A percentile compares a stretch with the other conserved stretches of the same genome.
Evolutionary conservation across 2,113 vertebrate genomes (phyloP).

Genomic region (Thermophis baileyi): DNA sequence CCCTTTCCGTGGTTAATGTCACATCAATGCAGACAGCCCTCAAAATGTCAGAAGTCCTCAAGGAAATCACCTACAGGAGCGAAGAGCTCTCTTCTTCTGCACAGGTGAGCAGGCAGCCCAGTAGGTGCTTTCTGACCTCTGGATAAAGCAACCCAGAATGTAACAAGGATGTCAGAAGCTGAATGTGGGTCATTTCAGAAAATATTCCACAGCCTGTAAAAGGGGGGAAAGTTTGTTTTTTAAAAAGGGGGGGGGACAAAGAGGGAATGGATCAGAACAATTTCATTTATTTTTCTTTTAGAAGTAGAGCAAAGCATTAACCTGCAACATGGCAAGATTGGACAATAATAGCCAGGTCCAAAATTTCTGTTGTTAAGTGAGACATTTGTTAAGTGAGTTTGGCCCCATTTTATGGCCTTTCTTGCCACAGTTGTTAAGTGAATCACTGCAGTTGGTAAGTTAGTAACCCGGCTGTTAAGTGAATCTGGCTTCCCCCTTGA

Average conservation of each 20-base stretch:
- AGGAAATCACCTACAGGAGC: conserved; percentile 73
- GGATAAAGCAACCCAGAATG: background rate
- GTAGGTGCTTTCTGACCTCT: background rate
- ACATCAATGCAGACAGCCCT: conserved; percentile 75
- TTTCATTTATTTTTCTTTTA: background rate
- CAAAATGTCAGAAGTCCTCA: conserved; percentile 79
- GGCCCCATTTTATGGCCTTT: no score
- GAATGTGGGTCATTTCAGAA: background rate
- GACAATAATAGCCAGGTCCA: background rate
- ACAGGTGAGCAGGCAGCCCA: conserved; percentile 70
- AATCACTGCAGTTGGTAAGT: no score
- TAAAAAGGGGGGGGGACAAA: no score
- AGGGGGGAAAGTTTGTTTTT: no score
- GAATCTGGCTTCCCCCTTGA: no score
- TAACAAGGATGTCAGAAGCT: background rate
- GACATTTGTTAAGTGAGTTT: no score
- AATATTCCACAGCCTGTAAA: background rate
- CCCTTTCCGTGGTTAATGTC: conserved; percentile 70
- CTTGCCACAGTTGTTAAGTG: no score
- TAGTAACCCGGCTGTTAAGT: no score
- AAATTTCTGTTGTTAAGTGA: no score
- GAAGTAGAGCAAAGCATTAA: background rate
- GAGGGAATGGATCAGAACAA: background rate
- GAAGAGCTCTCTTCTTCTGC: conserved; percentile 79
- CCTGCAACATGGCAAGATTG: background rate